Evolutionary conservation across 2,888 invertebrate species (phyloP).

Genomic region (Pachydiplax longipennis): DNA sequence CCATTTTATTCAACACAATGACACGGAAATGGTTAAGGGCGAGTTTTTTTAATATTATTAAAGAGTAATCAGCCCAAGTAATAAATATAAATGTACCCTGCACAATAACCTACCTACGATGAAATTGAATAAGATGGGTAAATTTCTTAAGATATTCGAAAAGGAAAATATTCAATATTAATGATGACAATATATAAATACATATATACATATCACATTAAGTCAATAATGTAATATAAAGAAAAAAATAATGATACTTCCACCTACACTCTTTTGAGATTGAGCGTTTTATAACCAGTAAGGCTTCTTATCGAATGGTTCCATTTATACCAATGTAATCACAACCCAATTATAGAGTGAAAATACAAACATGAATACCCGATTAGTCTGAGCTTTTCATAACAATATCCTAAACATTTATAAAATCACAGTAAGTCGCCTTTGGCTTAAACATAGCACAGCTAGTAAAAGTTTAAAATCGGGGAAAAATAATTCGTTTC

Average conservation of each 20-base stretch:
- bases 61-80: constrained; percentile 44
- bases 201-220: constrained; percentile 45
- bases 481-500: constrained; percentile 44
- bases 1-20: constrained; percentile 44
- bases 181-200: constrained; percentile 43
- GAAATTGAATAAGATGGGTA: constrained; percentile 36
- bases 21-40: constrained; percentile 43
- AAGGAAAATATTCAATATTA: constrained; percentile 41
- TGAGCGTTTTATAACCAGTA: constrained; percentile 43
- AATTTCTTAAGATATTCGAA: constrained; percentile 38
- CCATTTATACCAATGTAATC: constrained; percentile 44
- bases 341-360: constrained; percentile 45
- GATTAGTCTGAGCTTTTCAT: constrained; percentile 43
- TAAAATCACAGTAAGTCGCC: constrained; percentile 45
- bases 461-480: constrained; percentile 43
- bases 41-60: constrained; percentile 6
- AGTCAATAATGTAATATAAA: constrained; percentile 39
- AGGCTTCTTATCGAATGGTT: constrained; percentile 42
- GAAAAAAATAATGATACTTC: constrained; percentile 42
- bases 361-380: constrained; percentile 45
- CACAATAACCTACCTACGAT: constrained; percentile 43
- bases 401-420: constrained; percentile 45
- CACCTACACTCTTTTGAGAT: constrained; percentile 44
- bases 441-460: constrained; percentile 45
- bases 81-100: constrained; percentile 42